Evolutionary conservation across 2,797 vertebrate species (phyloP), one percentile per base, ranked within the genome.

Genomic region (Sebastes kiyomatsui): DNA sequence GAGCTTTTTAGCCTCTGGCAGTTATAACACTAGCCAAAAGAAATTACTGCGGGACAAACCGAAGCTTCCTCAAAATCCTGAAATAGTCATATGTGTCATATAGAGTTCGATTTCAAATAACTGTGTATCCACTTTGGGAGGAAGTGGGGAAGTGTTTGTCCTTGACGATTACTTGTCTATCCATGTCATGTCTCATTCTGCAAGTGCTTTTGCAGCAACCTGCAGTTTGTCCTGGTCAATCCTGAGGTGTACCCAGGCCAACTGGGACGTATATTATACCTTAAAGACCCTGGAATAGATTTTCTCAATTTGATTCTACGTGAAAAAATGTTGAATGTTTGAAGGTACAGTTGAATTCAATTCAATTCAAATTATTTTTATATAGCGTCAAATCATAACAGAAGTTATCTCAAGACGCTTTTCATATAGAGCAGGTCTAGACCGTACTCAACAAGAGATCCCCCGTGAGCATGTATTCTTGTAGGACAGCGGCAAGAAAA

Each of bases 1-100:
- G 67, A 81, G 81, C 74, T 79, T 86, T 87, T 71, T 23, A 64
- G 65, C 72, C 54, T 54, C 9, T 71, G 72, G 72, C 66, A 49
- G 59, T 85, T 81, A 62, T 55, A 76, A 69, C 38, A 60, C 18
- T 42, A 72, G 46, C 78, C 60, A 79, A 82, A 35, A 35, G 2
- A 27, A 75, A 59, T 70, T 67, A 62, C 49, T 79, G 1, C 65
- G 7, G 62, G 60, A 60, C 54, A 79, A 77, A 80, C 35, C 33
- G 14, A 38, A n/a, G 58, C 68, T 62, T 77, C 58, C 13, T 74
- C 42, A 28, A 42, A 4, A 54, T 10, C 52, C 20, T 54, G n/a
- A 22, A 22, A 87, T 46, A 60, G 1, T 62, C 62, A 28, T 18
- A 16, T 28, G 3, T 59, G 38, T 28, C 65, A 67, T 11, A 32